Conservation (phyloP, 2,888 invertebrate species). For the Andrena bicolor region DNA sequence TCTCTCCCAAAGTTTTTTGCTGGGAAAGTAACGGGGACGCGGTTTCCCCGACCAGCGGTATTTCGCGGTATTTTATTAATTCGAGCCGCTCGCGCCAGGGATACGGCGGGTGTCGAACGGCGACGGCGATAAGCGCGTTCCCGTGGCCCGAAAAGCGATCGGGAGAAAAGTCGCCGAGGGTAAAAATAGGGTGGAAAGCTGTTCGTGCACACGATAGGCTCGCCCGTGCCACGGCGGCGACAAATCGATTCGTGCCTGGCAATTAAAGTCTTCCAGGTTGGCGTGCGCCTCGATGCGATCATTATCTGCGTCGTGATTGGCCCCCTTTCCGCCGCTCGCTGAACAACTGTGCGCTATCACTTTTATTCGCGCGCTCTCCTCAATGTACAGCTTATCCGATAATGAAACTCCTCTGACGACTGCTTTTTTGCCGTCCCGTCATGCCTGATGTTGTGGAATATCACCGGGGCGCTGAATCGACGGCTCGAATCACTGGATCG, state of each 20-base stretch:
- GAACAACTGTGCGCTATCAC: constrained; percentile 38
- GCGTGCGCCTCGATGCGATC: constrained; percentile 72
- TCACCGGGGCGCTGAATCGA: not conserved
- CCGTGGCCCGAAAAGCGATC: constrained; percentile 19
- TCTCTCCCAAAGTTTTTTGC: not conserved
- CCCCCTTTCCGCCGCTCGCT: constrained; percentile 21
- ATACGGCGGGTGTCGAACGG: constrained; percentile 2
- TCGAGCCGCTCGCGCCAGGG: not conserved
- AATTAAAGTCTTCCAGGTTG: constrained; percentile 78
- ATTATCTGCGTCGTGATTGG: constrained; percentile 77
- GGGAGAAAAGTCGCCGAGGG: constrained; percentile 21
- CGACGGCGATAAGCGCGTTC: constrained; percentile 14
- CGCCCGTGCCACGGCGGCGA: constrained; percentile 69
- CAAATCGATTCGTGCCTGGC: constrained; percentile 80
- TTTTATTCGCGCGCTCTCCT: constrained; percentile 40
- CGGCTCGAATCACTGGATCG: not conserved
- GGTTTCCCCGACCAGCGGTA: not conserved
- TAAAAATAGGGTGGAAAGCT: constrained; percentile 56
- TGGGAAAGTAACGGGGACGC: not conserved
- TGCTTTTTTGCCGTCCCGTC: not conserved
- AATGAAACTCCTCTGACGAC: constrained; percentile 10
- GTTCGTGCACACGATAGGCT: constrained; percentile 64
- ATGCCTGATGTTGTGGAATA: too few species aligned
- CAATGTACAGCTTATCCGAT: constrained; percentile 10
- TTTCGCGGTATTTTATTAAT: not conserved